Percentiles rank a stretch among this genome's conserved stretches.
Conservation (phyloP, 1,140 invertebrate species). For the Leptopilina clavipes region DNA sequence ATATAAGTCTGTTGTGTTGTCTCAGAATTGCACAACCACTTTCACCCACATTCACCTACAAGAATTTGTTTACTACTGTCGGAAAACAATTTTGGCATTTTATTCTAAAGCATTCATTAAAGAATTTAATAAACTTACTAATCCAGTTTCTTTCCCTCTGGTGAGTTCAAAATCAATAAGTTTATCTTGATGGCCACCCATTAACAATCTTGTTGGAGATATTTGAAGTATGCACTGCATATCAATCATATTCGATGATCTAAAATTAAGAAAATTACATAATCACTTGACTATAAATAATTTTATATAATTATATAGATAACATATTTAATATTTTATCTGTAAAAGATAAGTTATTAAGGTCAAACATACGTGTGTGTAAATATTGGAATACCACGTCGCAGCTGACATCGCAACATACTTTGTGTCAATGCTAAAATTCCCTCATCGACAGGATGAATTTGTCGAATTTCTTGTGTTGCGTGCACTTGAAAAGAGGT, state of each 20-base stretch:
- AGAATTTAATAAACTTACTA: conserved; percentile 74
- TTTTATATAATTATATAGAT: too few species aligned
- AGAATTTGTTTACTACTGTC: conserved; percentile 31
- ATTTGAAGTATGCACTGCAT: conserved; percentile 94
- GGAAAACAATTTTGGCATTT: neutral
- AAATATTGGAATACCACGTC: conserved; percentile 91
- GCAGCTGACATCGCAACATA: conserved; percentile 86
- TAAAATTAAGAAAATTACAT: conserved; percentile 68
- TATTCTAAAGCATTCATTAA: neutral
- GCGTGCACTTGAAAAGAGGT: conserved; percentile 94
- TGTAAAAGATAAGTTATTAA: neutral
- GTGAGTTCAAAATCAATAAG: conserved; percentile 92
- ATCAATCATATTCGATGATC: conserved; percentile 88
- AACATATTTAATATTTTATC: neutral
- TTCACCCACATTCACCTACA: conserved; percentile 82
- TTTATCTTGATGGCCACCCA: conserved; percentile 94
- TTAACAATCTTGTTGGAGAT: conserved; percentile 83
- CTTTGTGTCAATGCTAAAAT: conserved; percentile 90
- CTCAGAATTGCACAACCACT: conserved; percentile 92
- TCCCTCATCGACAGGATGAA: conserved; percentile 86
- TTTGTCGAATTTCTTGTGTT: conserved; percentile 90
- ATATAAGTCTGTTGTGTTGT: conserved; percentile 86
- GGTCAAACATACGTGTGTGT: conserved; percentile 82
- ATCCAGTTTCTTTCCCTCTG: conserved; percentile 83
- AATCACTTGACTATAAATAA: neutral